These are phyloP conservation scores for Styela plicata DNA, from an alignment of 23 tunicate genomes.

Conservation along the genomic window DNA sequence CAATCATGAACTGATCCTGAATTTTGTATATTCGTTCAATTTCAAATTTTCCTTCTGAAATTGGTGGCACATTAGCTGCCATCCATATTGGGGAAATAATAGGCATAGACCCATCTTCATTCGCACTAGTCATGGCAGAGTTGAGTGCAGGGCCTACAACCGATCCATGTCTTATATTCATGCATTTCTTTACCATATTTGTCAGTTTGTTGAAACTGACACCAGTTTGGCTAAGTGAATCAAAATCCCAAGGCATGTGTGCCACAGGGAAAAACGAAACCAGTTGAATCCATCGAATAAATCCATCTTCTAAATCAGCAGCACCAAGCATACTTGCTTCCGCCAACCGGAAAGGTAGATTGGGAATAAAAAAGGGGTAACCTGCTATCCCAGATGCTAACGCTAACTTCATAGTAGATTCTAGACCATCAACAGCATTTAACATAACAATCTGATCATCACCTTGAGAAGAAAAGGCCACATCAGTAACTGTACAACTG, in stretches of 20 bases:
- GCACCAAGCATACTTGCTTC: constrained; percentile 24
- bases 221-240: neutral
- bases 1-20: constrained; percentile 76
- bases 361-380: constrained; percentile 61
- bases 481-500: constrained; percentile 54
- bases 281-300: constrained; percentile 54
- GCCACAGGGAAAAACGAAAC: constrained; percentile 73
- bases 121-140: constrained; percentile 41
- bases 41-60: neutral
- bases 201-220: constrained; percentile 16
- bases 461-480: constrained; percentile 61
- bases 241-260: constrained; percentile 68
- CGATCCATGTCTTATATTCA: constrained; percentile 32
- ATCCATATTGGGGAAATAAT: constrained; percentile 75
- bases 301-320: constrained; percentile 22
- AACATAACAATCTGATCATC: constrained; percentile 47
- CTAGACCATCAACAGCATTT: constrained; percentile 31
- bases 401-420: constrained; percentile 36
- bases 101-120: constrained; percentile 34
- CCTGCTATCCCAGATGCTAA: constrained; percentile 67
- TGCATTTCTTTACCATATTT: constrained; percentile 23
- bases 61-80: constrained; percentile 36
- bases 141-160: constrained; percentile 18
- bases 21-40: constrained; percentile 16
- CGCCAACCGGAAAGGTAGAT: constrained; percentile 39